Percentiles rank a stretch among this genome's conserved stretches.
Evolutionary conservation across 2,797 vertebrate species (phyloP).

Genomic region (Kryptolebias ocellatus): DNA sequence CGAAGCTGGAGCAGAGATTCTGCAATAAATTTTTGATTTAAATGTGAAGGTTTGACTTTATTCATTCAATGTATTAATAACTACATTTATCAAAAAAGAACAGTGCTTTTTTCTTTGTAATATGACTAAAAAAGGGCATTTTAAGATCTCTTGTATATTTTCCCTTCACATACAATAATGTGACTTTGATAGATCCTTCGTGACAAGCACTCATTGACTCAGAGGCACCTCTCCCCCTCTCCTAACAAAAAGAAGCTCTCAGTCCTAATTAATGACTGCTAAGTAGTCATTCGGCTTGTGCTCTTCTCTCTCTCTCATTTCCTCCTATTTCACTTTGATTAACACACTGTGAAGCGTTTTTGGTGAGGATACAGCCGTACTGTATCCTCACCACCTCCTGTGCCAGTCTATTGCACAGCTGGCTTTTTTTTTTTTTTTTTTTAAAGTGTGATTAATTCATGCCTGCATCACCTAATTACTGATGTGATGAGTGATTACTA

Average conservation of each 20-base stretch:
- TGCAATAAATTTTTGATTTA: neutral
- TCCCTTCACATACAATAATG: conserved; percentile 1
- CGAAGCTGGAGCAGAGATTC: neutral
- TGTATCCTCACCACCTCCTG: too few species aligned
- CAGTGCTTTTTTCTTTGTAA: too few species aligned
- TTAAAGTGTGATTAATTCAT: conserved; percentile 73
- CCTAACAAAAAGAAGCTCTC: conserved; percentile 51
- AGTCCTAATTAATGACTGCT: conserved; percentile 67
- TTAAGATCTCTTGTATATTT: too few species aligned
- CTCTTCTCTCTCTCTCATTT: conserved; percentile 66
- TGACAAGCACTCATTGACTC: conserved; percentile 48
- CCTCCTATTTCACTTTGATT: conserved; percentile 75
- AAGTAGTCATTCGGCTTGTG: conserved; percentile 53
- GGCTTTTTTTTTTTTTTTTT: conserved; percentile 64
- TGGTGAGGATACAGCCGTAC: conserved; percentile 53
- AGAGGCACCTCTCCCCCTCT: conserved; percentile 44
- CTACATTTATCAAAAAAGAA: too few species aligned
- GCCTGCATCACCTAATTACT: conserved; percentile 75
- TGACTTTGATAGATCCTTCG: conserved; percentile 13
- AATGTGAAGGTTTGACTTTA: neutral
- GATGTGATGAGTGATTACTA: conserved; percentile 76
- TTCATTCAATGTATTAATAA: too few species aligned
- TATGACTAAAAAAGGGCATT: too few species aligned
- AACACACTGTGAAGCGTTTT: conserved; percentile 59
- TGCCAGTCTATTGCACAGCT: conserved; percentile 69